Evolutionary conservation across 2,888 invertebrate genomes (phyloP), one percentile per base, ranked within the genome.

Genomic region (Pandemis cinnamomeana): DNA sequence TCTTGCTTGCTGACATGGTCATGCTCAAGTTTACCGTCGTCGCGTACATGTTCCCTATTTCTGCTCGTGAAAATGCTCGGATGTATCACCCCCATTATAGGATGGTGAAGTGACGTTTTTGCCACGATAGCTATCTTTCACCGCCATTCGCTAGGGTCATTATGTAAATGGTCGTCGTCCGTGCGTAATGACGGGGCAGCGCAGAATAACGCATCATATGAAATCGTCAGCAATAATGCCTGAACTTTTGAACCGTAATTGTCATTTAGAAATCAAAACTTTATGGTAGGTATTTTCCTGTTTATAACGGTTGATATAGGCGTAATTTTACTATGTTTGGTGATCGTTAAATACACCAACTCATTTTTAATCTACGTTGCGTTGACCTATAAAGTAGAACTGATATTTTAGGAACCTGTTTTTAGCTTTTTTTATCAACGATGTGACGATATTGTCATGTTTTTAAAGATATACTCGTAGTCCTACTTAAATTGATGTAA

Each of bases 131-230:
- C 51, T 66, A 73, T 85, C 82, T 87, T 87, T 87, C 84, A 82
- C 84, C 79, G 81, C 75, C 83, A 85, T 86, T 87, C 80, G 79
- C 84, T 81, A 75, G 78, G 82, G 86, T 83, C 86, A 88, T 90
- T 89, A 89, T 87, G 83, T 83, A 88, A 88, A 89, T 87, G 83
- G 81, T 81, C 76, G 77, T 79, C 78, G 79, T 80, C 72, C 71
- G 77, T 73, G 78, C 75, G 78, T 84, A 86, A 87, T 87, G 86
- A 87, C 79, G 81, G 86, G 85, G 83, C 86, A 84, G 82, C 78
- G 77, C 79, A 77, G 81, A 79, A 81, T 83, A 86, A 86, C 84
- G 85, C 84, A 79, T 84, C 83, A 75, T 74, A 77, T 76, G 77
- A 83, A 85, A 86, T 82, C 84, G 86, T 84, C 83, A 80, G 78